Evolutionary conservation across 35 echinoderm and acorn worm genomes (phyloP), one percentile per base, ranked within the genome.

Genomic region (Diadema setosum): DNA sequence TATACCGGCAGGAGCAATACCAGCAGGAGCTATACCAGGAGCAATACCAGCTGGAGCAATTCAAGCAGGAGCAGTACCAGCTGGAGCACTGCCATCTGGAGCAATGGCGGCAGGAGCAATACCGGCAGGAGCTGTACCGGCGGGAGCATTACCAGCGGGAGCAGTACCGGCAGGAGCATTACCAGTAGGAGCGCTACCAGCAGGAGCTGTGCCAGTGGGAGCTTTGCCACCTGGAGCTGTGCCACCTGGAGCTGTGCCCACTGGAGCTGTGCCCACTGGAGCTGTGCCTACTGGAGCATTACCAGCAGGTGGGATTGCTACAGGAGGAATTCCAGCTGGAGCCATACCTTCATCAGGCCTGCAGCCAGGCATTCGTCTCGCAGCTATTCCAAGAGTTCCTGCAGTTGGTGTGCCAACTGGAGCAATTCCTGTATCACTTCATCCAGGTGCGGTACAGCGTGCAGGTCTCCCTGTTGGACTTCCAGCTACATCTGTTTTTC

Each of bases 41-140:
- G 73, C 36, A 3, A 43, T 78, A 24, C 73, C 73, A 44, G 35
- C 33, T 15, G 73, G 73, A 41, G 73, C 73, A 16, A 43, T 78
- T 42, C 6, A 33, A 3, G 73, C 35, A 1, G 73, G 73, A 41
- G 73, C 73, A 4, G 6, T 78, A 35, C 5, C 73, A 3, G 40
- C 11, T 3, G 37, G 70, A 15, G 73, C 57, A 1, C 36, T 85
- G 12, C 34, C 58, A 39, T 24, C 25, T 58, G 82, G 82, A 52
- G 43, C 44, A 26, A 15, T 84, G n/a, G 23, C 83, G 21, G 37
- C n/a, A 61, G 83, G 83, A 85, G 83, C 83, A 4, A 32, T 85
- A 11, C 57, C 56, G 35, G 52, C 23, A 45, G 83, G 83, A 29
- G 52, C 83, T 45, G 21, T 81, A 21, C 76, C 76, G 11, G 58